Evolutionary conservation across 2,797 vertebrate genomes (phyloP).

Genomic region (Oryzias dopingdopingensis): DNA sequence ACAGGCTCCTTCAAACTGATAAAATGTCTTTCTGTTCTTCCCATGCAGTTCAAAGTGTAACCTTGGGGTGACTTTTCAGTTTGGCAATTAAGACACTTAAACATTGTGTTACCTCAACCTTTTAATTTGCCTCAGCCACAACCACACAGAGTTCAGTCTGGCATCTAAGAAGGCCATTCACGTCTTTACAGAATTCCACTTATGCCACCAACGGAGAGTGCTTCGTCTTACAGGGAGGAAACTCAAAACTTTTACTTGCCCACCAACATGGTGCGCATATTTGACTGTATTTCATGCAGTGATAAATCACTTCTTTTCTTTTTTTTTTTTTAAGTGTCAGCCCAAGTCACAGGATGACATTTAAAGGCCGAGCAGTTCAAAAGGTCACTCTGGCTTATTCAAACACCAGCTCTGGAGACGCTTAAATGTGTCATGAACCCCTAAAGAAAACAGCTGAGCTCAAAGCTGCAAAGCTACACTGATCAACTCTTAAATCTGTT

Average conservation of each 20-base stretch:
- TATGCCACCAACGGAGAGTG: slow-evolving; percentile 25
- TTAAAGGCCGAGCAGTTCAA: not conserved
- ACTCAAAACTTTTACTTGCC: slow-evolving; percentile 17
- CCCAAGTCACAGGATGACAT: slow-evolving; percentile 2
- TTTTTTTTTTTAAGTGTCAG: slow-evolving; percentile 3
- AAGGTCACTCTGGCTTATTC: not conserved
- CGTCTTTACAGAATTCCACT: slow-evolving; percentile 52
- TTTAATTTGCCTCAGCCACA: slow-evolving; percentile 60
- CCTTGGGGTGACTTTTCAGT: slow-evolving; percentile 25
- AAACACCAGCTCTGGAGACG: slow-evolving; percentile 12
- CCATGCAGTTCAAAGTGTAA: slow-evolving; percentile 52
- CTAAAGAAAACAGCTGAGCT: not conserved
- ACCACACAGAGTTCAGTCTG: slow-evolving; percentile 34
- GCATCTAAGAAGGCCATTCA: slow-evolving; percentile 45
- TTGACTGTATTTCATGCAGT: slow-evolving; percentile 11
- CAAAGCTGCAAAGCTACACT: not conserved
- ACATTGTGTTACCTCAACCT: slow-evolving; percentile 49
- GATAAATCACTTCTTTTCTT: not conserved
- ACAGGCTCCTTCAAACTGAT: slow-evolving; percentile 55
- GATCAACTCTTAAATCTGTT: not conserved
- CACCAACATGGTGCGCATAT: slow-evolving; percentile 5
- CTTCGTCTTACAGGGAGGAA: slow-evolving; percentile 42
- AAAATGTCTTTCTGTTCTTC: slow-evolving; percentile 56
- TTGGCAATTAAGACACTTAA: slow-evolving; percentile 51
- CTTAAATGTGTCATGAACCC: not conserved